Conservation (phyloP, 1,140 invertebrate species). For the Drosophila mauritiana region DNA sequence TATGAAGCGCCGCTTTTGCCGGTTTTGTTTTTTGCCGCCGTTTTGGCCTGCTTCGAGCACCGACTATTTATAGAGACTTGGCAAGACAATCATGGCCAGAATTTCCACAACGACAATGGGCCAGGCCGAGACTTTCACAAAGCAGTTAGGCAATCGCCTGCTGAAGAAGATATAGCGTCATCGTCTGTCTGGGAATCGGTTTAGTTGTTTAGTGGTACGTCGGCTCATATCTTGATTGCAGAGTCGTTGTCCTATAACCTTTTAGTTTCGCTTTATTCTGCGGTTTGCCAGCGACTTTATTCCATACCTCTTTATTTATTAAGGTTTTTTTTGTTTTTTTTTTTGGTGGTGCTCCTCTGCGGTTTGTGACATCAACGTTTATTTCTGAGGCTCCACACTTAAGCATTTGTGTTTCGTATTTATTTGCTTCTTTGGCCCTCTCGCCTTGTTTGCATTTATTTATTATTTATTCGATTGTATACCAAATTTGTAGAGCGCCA, state of each 20-base stretch:
- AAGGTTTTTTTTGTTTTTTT: background rate
- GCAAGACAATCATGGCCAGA: conserved; percentile 48
- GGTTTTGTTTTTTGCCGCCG: background rate
- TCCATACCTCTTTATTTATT: conserved; percentile 5
- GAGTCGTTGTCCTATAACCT: conserved; percentile 80
- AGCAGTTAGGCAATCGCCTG: conserved; percentile 39
- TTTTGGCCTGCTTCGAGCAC: conserved; percentile 15
- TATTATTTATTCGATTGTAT: conserved; percentile 57
- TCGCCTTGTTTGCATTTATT: conserved; percentile 71
- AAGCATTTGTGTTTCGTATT: conserved; percentile 36
- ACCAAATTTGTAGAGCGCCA: conserved; percentile 70
- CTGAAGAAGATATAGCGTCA: conserved; percentile 45
- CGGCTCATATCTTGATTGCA: conserved; percentile 44
- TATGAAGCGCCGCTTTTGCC: conserved; percentile 48
- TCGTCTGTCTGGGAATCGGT: conserved; percentile 32
- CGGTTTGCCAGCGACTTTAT: conserved; percentile 8
- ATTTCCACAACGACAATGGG: conserved; percentile 33
- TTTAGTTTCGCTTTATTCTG: conserved; percentile 56
- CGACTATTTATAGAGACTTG: conserved; percentile 61
- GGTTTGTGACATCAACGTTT: conserved; percentile 78
- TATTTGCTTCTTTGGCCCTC: conserved; percentile 50
- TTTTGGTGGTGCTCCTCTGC: conserved; percentile 12
- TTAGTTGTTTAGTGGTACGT: conserved; percentile 8
- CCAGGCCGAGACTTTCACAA: conserved; percentile 55
- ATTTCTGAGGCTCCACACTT: conserved; percentile 74